phyloP scores from a whole-genome alignment of 2,888 invertebrate species.

The Diabrotica balteata region DNA sequence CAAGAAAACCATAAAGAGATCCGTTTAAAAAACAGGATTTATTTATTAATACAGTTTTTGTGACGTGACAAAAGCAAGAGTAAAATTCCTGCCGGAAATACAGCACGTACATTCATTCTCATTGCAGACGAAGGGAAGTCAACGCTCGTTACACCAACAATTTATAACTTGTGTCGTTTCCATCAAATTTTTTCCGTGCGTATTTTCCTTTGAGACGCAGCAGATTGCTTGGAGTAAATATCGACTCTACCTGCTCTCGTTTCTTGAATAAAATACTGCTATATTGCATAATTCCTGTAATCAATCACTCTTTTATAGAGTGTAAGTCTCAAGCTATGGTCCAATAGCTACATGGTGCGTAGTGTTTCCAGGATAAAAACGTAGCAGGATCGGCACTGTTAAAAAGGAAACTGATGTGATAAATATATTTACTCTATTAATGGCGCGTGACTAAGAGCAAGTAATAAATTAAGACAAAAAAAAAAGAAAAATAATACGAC shows the following conservation, averaged over 20 bases:
- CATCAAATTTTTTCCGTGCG: slow-evolving; percentile 15
- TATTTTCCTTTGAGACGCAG: slow-evolving; percentile 19
- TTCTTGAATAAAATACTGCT: slow-evolving; percentile 30
- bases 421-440: too few relatives aligned
- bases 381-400: slow-evolving; percentile 35
- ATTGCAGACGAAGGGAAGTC: slow-evolving; percentile 2
- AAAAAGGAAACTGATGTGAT: slow-evolving; percentile 7
- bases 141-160: slow-evolving; percentile 6
- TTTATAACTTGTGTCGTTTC: slow-evolving; percentile 22
- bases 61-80: too few relatives aligned
- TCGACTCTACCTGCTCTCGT: slow-evolving; percentile 29
- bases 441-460: too few relatives aligned
- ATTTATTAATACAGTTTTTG: too few relatives aligned
- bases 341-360: slow-evolving; percentile 37
- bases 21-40: too few relatives aligned
- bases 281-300: slow-evolving; percentile 37
- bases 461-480: too few relatives aligned
- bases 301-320: slow-evolving; percentile 41
- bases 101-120: too few relatives aligned
- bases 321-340: slow-evolving; percentile 27
- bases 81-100: background rate
- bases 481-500: too few relatives aligned
- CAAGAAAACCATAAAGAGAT: too few relatives aligned
- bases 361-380: slow-evolving; percentile 39
- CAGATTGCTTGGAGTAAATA: slow-evolving; percentile 22